phyloP scores from a whole-genome alignment of 2,797 vertebrate species.

The Myoxocephalus aenaeus region DNA sequence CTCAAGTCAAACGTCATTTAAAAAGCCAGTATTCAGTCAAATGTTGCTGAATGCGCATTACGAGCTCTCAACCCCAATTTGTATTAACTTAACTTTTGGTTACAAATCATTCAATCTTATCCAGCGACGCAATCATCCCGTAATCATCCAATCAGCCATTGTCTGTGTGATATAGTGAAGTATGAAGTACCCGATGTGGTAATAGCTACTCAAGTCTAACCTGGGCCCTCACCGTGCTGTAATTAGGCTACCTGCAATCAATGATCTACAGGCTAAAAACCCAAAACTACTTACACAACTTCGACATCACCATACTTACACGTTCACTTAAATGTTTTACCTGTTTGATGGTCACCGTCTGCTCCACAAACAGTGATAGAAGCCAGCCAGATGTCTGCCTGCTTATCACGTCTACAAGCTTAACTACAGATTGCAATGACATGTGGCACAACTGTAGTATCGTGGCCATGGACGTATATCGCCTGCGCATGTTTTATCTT shows the following conservation, averaged over 20 bases:
- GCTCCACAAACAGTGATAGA: constrained; percentile 45
- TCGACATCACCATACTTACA: background rate
- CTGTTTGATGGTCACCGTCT: constrained; percentile 20
- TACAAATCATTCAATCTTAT: constrained; percentile 1
- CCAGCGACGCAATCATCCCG: background rate
- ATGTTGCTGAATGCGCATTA: background rate
- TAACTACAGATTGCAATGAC: constrained; percentile 55
- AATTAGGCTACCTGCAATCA: background rate
- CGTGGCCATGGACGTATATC: constrained; percentile 14
- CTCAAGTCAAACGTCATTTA: constrained; percentile 19
- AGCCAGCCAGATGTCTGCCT: constrained; percentile 38
- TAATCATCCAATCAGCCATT: background rate
- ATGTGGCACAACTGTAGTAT: constrained; percentile 53
- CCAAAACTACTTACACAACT: constrained; percentile 1
- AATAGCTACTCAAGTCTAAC: constrained; percentile 4
- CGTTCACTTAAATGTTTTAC: background rate
- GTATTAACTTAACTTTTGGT: background rate
- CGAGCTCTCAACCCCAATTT: background rate
- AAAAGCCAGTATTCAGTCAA: constrained; percentile 44
- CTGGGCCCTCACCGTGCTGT: background rate
- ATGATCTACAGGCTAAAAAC: background rate
- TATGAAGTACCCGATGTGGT: background rate
- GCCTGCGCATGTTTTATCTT: constrained; percentile 6
- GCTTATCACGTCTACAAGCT: constrained; percentile 40
- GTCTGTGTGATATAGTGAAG: background rate